Evolutionary conservation across 2,888 invertebrate genomes (phyloP), one percentile per base, ranked within the genome.

Genomic region (Coremacera marginata): DNA sequence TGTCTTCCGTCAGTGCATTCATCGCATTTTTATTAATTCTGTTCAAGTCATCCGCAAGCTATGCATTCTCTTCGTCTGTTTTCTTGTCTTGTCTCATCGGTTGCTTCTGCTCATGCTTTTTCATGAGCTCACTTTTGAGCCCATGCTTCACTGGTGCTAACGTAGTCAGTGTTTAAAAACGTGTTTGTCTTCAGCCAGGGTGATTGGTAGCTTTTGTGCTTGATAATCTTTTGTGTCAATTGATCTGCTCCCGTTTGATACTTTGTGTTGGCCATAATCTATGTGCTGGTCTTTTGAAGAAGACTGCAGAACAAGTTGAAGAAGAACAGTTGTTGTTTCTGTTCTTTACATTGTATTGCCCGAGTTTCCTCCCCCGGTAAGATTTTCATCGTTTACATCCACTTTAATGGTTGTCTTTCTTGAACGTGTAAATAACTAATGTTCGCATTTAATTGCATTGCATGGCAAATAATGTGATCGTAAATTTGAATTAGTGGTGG

Each of bases 311-410:
- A 22, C 34, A 51, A 19, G 7, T 51, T n/a, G 51, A 25, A 52
- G 65, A 9, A 73, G 60, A 31, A 57, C 22, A 71, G 60, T 60
- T 60, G 71, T 71, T 71, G 71, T 22, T 71, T 44, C 55, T 44
- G 44, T 44, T 44, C 44, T 44, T 11, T 7, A 44, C 14, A 44
- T 44, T 44, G 44, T 44, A 14, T 44, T 44, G 44, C 44, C 11
- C 11, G 7, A 44, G 3, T 44, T 19, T 16, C 37, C 52, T 31
- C 34, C 49, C 34, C n/a, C 65, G 52, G 74, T 22, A 65, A 52
- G 55, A 65, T 31, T 65, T 74, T 44, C 44, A 65, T 65, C 52
- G 55, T 19, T 31, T 22, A 16, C 34, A n/a, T 51, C 55, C 74
- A 51, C 52, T 74, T 65, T 65, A 74, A 31, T 52, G 51, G 73